These are phyloP conservation scores for Aplocera efformata DNA, from an alignment of 2,888 invertebrate genomes.

Conservation along the genomic window DNA sequence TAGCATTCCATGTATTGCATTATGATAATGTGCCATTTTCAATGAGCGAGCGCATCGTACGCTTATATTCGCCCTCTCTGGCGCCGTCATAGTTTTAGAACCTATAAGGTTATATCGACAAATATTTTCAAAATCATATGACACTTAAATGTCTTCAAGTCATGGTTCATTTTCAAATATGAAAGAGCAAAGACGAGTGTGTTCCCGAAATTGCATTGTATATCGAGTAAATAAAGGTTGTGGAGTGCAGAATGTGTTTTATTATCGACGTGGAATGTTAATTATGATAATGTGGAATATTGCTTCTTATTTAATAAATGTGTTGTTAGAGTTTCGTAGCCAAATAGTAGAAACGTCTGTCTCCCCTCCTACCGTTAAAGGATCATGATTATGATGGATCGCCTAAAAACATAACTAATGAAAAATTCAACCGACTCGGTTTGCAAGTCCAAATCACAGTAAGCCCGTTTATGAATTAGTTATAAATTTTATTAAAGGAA, in stretches of 20 bases:
- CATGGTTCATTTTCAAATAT: not conserved
- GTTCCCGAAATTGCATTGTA: conserved; percentile 1
- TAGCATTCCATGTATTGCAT: conserved; percentile 69
- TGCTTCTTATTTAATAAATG: no score
- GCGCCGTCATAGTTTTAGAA: conserved; percentile 43
- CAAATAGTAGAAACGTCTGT: no score
- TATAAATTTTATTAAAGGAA: no score
- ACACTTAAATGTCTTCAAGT: not conserved
- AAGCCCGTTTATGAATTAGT: no score
- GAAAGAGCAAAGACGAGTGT: not conserved
- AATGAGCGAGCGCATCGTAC: conserved; percentile 63
- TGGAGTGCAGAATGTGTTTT: conserved; percentile 8
- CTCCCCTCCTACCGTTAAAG: no score
- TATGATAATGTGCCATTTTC: conserved; percentile 76
- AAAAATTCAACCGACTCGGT: no score
- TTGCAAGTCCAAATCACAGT: no score
- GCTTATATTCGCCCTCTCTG: conserved; percentile 52
- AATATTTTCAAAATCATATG: not conserved
- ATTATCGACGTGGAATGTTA: not conserved
- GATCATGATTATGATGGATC: no score
- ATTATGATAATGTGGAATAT: no score
- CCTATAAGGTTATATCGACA: conserved; percentile 28
- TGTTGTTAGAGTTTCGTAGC: no score
- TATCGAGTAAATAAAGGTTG: conserved; percentile 13
- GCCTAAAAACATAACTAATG: no score